Percentiles rank a stretch among this genome's conserved stretches.
phyloP scores from a whole-genome alignment of 2,888 invertebrate species.

The Pyrochroa serraticornis region DNA sequence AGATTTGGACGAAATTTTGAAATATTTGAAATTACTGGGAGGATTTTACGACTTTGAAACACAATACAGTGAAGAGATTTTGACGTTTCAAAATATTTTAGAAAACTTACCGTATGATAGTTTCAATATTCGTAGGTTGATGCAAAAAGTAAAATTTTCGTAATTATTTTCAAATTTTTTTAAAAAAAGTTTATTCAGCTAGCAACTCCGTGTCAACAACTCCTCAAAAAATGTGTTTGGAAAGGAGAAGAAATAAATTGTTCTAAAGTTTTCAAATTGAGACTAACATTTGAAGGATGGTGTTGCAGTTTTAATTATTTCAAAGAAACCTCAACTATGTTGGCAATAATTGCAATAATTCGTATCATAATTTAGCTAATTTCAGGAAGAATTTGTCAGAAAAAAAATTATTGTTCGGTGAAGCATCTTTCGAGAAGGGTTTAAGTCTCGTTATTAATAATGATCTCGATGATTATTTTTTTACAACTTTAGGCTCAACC shows the following conservation, averaged over 20 bases:
- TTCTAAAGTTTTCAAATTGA: constrained; percentile 53
- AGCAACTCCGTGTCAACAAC: constrained; percentile 61
- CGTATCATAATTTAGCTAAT: too few relatives aligned
- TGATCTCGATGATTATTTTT: not conserved
- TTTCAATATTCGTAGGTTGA: too few relatives aligned
- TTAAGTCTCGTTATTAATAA: not conserved
- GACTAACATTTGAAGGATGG: constrained; percentile 61
- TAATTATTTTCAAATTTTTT: not conserved
- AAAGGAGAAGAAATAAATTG: constrained; percentile 53
- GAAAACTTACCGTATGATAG: constrained; percentile 14
- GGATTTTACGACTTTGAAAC: constrained; percentile 38
- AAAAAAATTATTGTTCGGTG: not conserved
- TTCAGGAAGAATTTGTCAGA: too few relatives aligned
- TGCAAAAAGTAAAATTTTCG: too few relatives aligned
- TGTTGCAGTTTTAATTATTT: constrained; percentile 41
- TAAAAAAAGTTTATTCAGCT: constrained; percentile 48
- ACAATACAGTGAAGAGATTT: constrained; percentile 6
- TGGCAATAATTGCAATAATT: too few relatives aligned
- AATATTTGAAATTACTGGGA: constrained; percentile 38
- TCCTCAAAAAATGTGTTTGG: constrained; percentile 61
- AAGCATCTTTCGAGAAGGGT: not conserved
- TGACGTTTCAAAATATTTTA: constrained; percentile 19
- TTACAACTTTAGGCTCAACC: not conserved
- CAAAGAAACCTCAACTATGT: not conserved
- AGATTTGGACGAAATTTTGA: constrained; percentile 22